A percentile compares a stretch with the other conserved stretches of the same genome.
phyloP scores from a whole-genome alignment of 2,888 invertebrate species.

The Carterocephalus palaemon region DNA sequence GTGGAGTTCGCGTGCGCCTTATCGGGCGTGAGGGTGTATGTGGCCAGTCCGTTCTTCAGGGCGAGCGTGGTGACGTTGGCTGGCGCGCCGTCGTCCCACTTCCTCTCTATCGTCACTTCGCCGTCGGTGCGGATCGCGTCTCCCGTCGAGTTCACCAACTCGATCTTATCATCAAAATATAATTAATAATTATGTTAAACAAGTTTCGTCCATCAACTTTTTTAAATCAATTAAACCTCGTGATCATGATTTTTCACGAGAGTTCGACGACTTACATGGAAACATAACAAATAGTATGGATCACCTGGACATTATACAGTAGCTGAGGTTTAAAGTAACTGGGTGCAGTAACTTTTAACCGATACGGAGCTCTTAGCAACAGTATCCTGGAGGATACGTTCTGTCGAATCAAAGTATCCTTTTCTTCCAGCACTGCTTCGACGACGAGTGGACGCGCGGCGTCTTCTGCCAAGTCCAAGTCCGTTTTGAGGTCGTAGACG shows the following conservation, averaged over 20 bases:
- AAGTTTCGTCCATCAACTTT: neutral
- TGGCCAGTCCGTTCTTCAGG: slow-evolving; percentile 54
- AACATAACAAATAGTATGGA: too few species aligned
- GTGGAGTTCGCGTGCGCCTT: slow-evolving; percentile 79
- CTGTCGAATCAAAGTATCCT: slow-evolving; percentile 89
- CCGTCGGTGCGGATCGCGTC: slow-evolving; percentile 50
- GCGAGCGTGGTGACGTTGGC: slow-evolving; percentile 54
- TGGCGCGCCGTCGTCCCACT: slow-evolving; percentile 71
- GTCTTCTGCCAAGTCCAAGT: slow-evolving; percentile 85
- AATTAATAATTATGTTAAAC: neutral
- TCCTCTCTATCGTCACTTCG: slow-evolving; percentile 58
- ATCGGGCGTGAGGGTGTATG: slow-evolving; percentile 58
- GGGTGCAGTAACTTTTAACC: slow-evolving; percentile 88
- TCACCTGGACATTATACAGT: slow-evolving; percentile 88
- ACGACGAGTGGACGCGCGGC: slow-evolving; percentile 90
- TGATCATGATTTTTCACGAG: neutral
- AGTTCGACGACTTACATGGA: too few species aligned
- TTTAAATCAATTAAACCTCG: too few species aligned
- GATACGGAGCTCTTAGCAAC: slow-evolving; percentile 76
- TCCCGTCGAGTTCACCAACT: slow-evolving; percentile 61
- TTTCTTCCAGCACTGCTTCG: slow-evolving; percentile 94
- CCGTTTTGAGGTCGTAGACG: slow-evolving; percentile 86
- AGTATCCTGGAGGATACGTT: slow-evolving; percentile 83
- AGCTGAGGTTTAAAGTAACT: slow-evolving; percentile 94
- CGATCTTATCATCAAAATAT: slow-evolving; percentile 46